Percentiles rank a stretch among this genome's conserved stretches.
Conservation (phyloP, 1,140 invertebrate genomes). For the Oryctes rhinoceros region DNA sequence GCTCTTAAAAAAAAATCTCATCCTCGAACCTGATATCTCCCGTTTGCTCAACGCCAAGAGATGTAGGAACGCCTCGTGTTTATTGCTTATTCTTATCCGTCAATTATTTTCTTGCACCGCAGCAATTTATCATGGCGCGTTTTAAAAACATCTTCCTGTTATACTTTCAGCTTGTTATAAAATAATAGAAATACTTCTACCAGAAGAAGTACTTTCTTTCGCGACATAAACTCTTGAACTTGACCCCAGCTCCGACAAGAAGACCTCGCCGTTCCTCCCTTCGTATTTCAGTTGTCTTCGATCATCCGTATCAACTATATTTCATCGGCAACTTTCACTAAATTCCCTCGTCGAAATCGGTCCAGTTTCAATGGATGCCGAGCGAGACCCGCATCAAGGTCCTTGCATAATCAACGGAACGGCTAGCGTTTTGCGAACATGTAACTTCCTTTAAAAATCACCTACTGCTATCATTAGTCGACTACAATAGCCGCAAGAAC, state of each 20-base stretch:
- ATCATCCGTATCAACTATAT: not conserved
- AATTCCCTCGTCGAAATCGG: not conserved
- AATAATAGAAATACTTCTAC: not conserved
- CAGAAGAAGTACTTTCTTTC: not conserved
- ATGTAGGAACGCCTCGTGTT: too few species aligned
- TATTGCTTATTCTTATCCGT: not conserved
- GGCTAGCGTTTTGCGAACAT: not conserved
- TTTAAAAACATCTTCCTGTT: not conserved
- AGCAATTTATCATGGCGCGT: not conserved
- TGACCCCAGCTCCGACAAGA: not conserved
- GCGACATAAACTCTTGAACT: not conserved
- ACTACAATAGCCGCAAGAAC: not conserved
- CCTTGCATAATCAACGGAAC: constrained; percentile 1
- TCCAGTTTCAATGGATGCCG: not conserved
- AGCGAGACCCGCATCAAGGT: not conserved
- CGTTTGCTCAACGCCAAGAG: too few species aligned
- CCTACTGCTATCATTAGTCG: constrained; percentile 4
- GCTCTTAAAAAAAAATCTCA: not conserved
- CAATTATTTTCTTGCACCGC: too few species aligned
- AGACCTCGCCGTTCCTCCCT: not conserved
- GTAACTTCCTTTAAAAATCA: not conserved
- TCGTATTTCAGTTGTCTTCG: not conserved
- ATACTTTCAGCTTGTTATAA: not conserved
- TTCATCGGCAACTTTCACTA: not conserved
- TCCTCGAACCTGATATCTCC: not conserved